Conservation (phyloP, 2,888 invertebrate genomes). For the Drosophila anomelani region DNA sequence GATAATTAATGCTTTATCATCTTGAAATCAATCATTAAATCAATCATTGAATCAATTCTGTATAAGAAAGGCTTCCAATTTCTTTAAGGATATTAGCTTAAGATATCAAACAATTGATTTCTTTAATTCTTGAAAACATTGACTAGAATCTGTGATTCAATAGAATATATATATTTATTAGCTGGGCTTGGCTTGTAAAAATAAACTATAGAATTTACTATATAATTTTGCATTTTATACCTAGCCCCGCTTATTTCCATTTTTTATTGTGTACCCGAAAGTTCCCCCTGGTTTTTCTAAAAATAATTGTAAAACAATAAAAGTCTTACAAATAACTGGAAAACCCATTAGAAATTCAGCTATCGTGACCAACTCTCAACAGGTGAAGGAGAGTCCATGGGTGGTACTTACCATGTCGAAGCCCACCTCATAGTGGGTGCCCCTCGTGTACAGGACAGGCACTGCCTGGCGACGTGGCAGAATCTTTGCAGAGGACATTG, state of each 20-base stretch:
- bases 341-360: not conserved
- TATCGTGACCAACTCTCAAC: slow-evolving; percentile 22
- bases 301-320: not conserved
- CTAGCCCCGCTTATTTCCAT: not conserved
- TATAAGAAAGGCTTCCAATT: not conserved
- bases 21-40: not conserved
- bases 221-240: not conserved
- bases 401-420: slow-evolving; percentile 91
- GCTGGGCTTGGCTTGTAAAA: not conserved
- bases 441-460: slow-evolving; percentile 91
- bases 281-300: not conserved
- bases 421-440: slow-evolving; percentile 94
- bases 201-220: not conserved
- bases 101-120: not conserved
- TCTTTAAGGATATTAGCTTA: not conserved
- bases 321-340: not conserved
- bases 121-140: not conserved
- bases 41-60: too few species aligned
- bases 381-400: not conserved
- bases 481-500: slow-evolving; percentile 74
- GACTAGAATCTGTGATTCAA: not conserved
- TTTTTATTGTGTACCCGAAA: not conserved
- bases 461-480: slow-evolving; percentile 87
- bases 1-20: not conserved
- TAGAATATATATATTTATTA: not conserved